Percentiles rank a stretch among this genome's conserved stretches.
Evolutionary conservation across 1,140 invertebrate genomes (phyloP).

Genomic region (Drosophila arizonae): DNA sequence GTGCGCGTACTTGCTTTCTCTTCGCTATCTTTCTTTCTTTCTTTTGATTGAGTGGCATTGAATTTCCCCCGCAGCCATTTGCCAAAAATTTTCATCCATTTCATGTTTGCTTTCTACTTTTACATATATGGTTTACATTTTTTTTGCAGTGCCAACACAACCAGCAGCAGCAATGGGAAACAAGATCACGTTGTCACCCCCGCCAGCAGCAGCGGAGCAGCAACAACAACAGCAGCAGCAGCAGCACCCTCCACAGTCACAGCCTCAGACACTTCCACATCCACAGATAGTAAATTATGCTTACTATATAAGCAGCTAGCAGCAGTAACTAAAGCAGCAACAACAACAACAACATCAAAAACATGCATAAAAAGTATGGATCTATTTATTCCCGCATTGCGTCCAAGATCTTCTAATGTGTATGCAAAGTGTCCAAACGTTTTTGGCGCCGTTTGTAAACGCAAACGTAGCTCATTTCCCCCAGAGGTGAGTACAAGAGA

Average conservation of each 20-base stretch:
- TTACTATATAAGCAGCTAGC: too few species aligned
- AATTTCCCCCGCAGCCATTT: slow-evolving; percentile 28
- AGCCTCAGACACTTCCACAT: too few species aligned
- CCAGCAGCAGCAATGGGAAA: slow-evolving; percentile 47
- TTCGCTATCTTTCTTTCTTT: slow-evolving; percentile 49
- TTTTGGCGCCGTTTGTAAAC: slow-evolving; percentile 14
- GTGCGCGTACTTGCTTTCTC: slow-evolving; percentile 15
- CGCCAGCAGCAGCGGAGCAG: slow-evolving; percentile 37
- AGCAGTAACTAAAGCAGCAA: slow-evolving; percentile 16
- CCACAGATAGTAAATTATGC: too few species aligned
- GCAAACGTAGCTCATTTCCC: slow-evolving; percentile 57
- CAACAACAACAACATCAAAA: not conserved
- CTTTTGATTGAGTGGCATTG: slow-evolving; percentile 39
- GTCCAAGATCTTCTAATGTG: too few species aligned
- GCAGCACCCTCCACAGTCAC: not conserved
- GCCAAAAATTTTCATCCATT: slow-evolving; percentile 20
- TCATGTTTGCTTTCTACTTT: not conserved
- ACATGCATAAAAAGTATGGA: too few species aligned
- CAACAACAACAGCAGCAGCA: slow-evolving; percentile 18
- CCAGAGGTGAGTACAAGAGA: slow-evolving; percentile 48
- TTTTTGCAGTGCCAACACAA: slow-evolving; percentile 50
- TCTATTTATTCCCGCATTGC: too few species aligned
- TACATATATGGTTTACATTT: not conserved
- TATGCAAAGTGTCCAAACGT: too few species aligned
- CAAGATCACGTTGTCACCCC: slow-evolving; percentile 37